A percentile compares a stretch with the other conserved stretches of the same genome.
Conservation (phyloP, 1,140 invertebrate species). For the Cyrtorhinus lividipennis region DNA sequence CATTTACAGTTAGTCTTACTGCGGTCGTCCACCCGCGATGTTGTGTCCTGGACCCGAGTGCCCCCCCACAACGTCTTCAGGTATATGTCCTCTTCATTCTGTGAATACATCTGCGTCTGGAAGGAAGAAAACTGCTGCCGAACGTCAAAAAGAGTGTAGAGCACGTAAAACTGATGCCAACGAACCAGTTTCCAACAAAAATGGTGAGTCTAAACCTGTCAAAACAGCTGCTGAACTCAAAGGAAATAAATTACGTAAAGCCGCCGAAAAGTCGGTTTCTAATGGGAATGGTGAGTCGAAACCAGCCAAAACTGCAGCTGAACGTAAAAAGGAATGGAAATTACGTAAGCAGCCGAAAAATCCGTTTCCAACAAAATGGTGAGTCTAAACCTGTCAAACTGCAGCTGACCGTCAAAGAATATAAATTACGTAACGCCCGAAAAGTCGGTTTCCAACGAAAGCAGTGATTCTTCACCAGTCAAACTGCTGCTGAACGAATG, state of each 20-base stretch:
- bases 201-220: background rate
- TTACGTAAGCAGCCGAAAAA: background rate
- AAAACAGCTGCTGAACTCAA: background rate
- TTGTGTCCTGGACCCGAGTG: too few species aligned
- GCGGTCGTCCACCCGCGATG: too few species aligned
- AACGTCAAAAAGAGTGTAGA: too few species aligned
- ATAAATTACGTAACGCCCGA: background rate
- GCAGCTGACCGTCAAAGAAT: background rate
- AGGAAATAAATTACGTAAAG: background rate
- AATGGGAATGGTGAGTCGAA: background rate
- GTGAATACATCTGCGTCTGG: too few species aligned
- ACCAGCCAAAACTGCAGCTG: background rate
- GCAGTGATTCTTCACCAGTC: background rate
- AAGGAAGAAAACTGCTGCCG: too few species aligned
- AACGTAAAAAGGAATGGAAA: background rate
- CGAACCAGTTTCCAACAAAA: background rate
- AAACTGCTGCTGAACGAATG: background rate
- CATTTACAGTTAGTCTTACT: too few species aligned
- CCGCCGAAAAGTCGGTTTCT: background rate
- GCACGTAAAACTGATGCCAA: too few species aligned
- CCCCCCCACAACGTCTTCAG: too few species aligned
- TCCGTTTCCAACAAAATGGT: background rate
- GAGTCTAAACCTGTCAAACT: background rate
- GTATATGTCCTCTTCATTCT: too few species aligned
- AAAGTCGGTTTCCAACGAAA: background rate